Base-by-base conservation (phyloP, 2,888 invertebrate genomes). In the Furcula furcula region DNA sequence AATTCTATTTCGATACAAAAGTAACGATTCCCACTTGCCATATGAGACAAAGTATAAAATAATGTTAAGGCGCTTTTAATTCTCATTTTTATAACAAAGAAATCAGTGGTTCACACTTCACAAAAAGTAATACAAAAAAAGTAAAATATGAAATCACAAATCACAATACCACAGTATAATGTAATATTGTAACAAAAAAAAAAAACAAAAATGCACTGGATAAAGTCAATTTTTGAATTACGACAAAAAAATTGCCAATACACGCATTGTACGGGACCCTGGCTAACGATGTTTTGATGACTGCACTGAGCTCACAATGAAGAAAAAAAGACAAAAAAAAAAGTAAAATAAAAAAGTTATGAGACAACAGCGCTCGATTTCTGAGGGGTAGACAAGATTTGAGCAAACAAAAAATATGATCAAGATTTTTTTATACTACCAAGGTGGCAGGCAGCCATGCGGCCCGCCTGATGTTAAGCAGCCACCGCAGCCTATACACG, bases 261-360 rank as follows among this genome's bases (percentile, higher is more conserved):
- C 64, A 74, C 56, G 65, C 69, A 76, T 69, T 73, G 73, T 72
- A 60, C 49, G 52, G 58, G 41, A 38, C 14, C 51, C 61, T 51
- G 52, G 64, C 78, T 86, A 86, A 86, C 83, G 86, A 86, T 76
- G 69, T 80, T 84, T 84, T 86, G 86, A 86, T 86, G 83, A 80
- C 70, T 73, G 65, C 62, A 46, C 45, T 62, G 68, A 55, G 60
- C 70, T 63, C 59, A 66, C 71, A 65, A 72, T 80, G 77, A 84
- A 81, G 75, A 82, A 82, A 83, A 76, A 67, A 71, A 63, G 53
- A 64, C 52, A 63, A 71, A 65, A 7, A 13, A 25, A 25, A 25
- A 25, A 13, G 67, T 62, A 58, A 54, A 50, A 53, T 39, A 58
- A 44, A 53, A 62, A 67, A 59, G 53, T 55, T 62, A 62, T 53